Evolutionary conservation across 2,888 invertebrate species (phyloP).

Genomic region (Agrochola lychnidis): DNA sequence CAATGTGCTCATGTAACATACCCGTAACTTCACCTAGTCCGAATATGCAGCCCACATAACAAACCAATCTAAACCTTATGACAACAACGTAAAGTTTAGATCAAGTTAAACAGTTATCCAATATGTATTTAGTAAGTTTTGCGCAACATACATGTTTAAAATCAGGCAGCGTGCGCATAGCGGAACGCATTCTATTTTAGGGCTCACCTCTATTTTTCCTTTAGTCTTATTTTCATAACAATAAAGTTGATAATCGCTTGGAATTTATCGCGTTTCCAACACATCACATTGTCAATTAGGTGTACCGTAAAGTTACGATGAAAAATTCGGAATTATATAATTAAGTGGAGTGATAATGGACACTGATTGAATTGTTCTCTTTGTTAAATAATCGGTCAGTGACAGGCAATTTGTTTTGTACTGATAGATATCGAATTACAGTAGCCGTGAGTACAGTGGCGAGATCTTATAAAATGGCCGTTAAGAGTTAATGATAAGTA

Average conservation of each 20-base stretch:
- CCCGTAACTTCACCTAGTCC: conserved; percentile 64
- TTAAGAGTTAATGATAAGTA: conserved; percentile 24
- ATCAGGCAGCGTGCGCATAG: conserved; percentile 67
- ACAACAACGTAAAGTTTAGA: conserved; percentile 42
- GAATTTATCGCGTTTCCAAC: conserved; percentile 10
- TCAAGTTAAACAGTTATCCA: conserved; percentile 38
- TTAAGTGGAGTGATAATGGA: conserved; percentile 48
- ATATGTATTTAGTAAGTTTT: conserved; percentile 68
- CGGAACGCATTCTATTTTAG: conserved; percentile 73
- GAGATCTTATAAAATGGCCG: conserved; percentile 17
- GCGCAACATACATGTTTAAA: conserved; percentile 72
- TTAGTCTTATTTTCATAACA: conserved; percentile 25
- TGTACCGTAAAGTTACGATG: conserved; percentile 48
- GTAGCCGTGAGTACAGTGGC: conserved; percentile 38
- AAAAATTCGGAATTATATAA: conserved; percentile 62
- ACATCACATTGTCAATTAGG: conserved; percentile 50
- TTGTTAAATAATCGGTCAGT: conserved; percentile 54
- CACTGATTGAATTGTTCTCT: conserved; percentile 55
- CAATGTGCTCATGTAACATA: conserved; percentile 71
- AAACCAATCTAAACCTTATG: conserved; percentile 47
- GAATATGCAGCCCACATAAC: conserved; percentile 42
- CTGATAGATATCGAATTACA: conserved; percentile 41
- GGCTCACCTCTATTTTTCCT: conserved; percentile 49
- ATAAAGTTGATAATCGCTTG: conserved; percentile 46
- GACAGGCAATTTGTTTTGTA: conserved; percentile 58